Evolutionary conservation across 2,888 invertebrate species (phyloP), one percentile per base, ranked within the genome.

Genomic region (Carcina quercana): DNA sequence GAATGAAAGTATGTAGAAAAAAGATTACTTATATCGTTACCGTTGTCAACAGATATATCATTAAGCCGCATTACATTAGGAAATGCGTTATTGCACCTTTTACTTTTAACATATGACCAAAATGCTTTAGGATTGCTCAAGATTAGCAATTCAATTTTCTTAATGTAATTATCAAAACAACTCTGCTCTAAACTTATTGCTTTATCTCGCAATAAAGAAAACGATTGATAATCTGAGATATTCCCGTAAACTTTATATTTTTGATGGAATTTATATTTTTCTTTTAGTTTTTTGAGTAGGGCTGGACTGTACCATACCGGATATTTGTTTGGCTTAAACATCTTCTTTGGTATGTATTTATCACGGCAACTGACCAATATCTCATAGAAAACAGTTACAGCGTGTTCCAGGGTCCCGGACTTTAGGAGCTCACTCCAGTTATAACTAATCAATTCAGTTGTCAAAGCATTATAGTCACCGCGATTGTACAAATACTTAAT

Each of bases 231-330:
- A 41, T 44, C 12, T 40, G 7, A 3, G 5, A 5, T 8, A 24
- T 38, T 4, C 30, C 43, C 13, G 43, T 38, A 28, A 17, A 13
- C 39, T 34, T 11, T 45, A 25, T 2, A 44, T 2, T 5, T 31
- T 14, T n/a, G n/a, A n/a, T n/a, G n/a, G n/a, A n/a, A 36, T 17
- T 37, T 34, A 3, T 11, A 13, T 21, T 42, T 41, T 37, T 35
- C 31, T 27, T 42, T 46, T 0, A 45, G 13, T 2, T 43, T 15
- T 39, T 43, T 48, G 13, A 35, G 42, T 10, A 49, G 17, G 2
- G 42, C 29, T 2, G 37, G 14, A 10, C 20, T 46, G 15, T 41
- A 44, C 47, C 47, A 49, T 2, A 31, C 29, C 1, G 45, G 42
- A 19, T 37, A 30, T 4, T 11, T 15, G 12, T 10, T 29, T 2